Evolutionary conservation across 2,888 invertebrate genomes (phyloP), one percentile per base, ranked within the genome.

Genomic region (Drosophila eohydei): DNA sequence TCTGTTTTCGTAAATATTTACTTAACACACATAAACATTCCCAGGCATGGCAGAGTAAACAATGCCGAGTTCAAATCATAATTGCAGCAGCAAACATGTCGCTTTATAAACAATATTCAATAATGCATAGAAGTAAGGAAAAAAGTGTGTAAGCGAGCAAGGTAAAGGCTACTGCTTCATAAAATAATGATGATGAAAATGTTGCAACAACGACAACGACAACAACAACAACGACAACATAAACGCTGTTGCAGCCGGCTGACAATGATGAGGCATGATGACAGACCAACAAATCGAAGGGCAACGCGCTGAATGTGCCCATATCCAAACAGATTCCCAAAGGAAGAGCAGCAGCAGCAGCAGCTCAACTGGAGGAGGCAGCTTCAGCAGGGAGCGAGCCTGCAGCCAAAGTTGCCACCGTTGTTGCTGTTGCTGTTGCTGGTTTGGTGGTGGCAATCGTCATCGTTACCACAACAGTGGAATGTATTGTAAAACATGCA

Each of bases 231-330:
- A 54, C 55, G 52, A 71, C 64, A 67, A 74, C 48, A 60, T 56
- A 57, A 70, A 70, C 46, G 72, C 43, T 61, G 51, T 56, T 59
- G 77, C 69, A 71, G 66, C 78, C 73, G 84, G 62, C 85, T 88
- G 84, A 88, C 84, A 89, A 90, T 89, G 88, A 88, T 90, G 88
- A 88, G 91, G 91, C 88, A 90, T 83, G 90, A 86, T 90, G 90
- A 89, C 89, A 90, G 90, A 86, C 89, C 80, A 77, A 88, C 89
- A 90, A 84, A 90, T 81, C 81, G 87, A 87, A 89, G 85, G 84
- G 76, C 66, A 86, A 65, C 66, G 70, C 76, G 72, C 64, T 62
- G 62, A 78, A 78, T 78, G 78, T 57, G 65, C 70, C 78, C 81
- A 81, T 77, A 77, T 73, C 61, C 59, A 62, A 65, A 54, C 28